These are phyloP conservation scores for Drosophila lini DNA, from an alignment of 1,140 invertebrate genomes.

Conservation along the genomic window DNA sequence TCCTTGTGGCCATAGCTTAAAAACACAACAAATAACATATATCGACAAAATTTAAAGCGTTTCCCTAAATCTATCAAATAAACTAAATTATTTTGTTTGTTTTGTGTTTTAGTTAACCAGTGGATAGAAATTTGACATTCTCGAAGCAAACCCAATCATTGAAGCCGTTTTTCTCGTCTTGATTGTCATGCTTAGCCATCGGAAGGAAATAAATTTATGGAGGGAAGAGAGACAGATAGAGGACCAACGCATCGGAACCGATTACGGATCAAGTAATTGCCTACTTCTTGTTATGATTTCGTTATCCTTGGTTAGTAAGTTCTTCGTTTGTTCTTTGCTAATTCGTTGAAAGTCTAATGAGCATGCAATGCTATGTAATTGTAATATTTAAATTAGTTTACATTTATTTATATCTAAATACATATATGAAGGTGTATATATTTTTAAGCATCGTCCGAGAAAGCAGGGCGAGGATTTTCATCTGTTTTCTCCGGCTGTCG, in stretches of 20 bases:
- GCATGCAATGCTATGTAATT: slow-evolving; percentile 64
- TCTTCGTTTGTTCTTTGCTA: slow-evolving; percentile 71
- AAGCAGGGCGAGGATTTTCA: slow-evolving; percentile 19
- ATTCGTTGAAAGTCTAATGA: slow-evolving; percentile 78
- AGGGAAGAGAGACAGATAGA: slow-evolving; percentile 23
- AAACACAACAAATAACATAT: slow-evolving; percentile 64
- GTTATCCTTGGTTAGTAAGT: slow-evolving; percentile 56
- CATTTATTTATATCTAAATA: slow-evolving; percentile 36
- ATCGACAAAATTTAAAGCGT: slow-evolving; percentile 30
- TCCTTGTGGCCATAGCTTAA: slow-evolving; percentile 40
- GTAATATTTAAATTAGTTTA: slow-evolving; percentile 39
- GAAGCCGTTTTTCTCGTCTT: slow-evolving; percentile 52
- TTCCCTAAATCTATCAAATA: slow-evolving; percentile 13
- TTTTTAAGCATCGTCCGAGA: slow-evolving; percentile 38
- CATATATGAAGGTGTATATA: slow-evolving; percentile 39
- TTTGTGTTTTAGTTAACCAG: slow-evolving; percentile 44
- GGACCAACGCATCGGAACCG: slow-evolving; percentile 17
- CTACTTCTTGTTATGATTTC: slow-evolving; percentile 25
- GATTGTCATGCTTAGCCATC: slow-evolving; percentile 79
- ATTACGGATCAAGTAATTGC: slow-evolving; percentile 15
- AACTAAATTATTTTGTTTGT: slow-evolving; percentile 13
- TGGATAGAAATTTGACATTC: slow-evolving; percentile 24
- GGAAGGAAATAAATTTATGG: slow-evolving; percentile 14
- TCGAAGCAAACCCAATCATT: slow-evolving; percentile 49
- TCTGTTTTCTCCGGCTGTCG: slow-evolving; percentile 4